These are phyloP conservation scores for Scaptomyza polygonia DNA, from an alignment of 2,888 invertebrate species.

Conservation along the genomic window DNA sequence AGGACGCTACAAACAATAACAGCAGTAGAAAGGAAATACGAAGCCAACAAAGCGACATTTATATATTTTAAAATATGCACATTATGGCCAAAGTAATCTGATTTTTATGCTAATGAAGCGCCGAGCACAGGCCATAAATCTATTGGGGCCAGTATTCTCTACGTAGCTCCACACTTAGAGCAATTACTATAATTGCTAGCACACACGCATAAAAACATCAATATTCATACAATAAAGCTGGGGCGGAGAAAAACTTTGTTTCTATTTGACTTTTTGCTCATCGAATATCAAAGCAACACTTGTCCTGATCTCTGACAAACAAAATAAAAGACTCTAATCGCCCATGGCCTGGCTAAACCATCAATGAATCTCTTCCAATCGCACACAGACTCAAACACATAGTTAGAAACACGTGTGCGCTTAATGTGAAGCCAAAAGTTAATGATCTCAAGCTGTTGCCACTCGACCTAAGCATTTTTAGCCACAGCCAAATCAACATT, in stretches of 20 bases:
- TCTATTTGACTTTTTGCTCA: slow-evolving; percentile 69
- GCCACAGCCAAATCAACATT: slow-evolving; percentile 20
- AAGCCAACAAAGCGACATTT: slow-evolving; percentile 45
- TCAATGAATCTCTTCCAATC: slow-evolving; percentile 51
- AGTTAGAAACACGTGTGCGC: slow-evolving; percentile 2
- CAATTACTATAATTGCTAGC: slow-evolving; percentile 75
- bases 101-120: slow-evolving; percentile 80
- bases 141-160: slow-evolving; percentile 20
- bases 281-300: slow-evolving; percentile 80
- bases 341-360: slow-evolving; percentile 27
- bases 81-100: slow-evolving; percentile 77
- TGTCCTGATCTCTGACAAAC: slow-evolving; percentile 50
- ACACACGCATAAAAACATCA: slow-evolving; percentile 42
- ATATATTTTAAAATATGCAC: slow-evolving; percentile 74
- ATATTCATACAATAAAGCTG: slow-evolving; percentile 51
- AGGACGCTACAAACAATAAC: slow-evolving; percentile 3
- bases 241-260: slow-evolving; percentile 58
- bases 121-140: slow-evolving; percentile 61
- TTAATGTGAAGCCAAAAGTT: slow-evolving; percentile 31
- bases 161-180: slow-evolving; percentile 55
- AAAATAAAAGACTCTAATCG: slow-evolving; percentile 27
- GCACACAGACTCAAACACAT: slow-evolving; percentile 12
- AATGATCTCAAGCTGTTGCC: slow-evolving; percentile 67
- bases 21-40: slow-evolving; percentile 1
- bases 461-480: slow-evolving; percentile 16